These are phyloP conservation scores for Thelaira solivaga DNA, from an alignment of 2,888 invertebrate genomes.

Conservation along the genomic window DNA sequence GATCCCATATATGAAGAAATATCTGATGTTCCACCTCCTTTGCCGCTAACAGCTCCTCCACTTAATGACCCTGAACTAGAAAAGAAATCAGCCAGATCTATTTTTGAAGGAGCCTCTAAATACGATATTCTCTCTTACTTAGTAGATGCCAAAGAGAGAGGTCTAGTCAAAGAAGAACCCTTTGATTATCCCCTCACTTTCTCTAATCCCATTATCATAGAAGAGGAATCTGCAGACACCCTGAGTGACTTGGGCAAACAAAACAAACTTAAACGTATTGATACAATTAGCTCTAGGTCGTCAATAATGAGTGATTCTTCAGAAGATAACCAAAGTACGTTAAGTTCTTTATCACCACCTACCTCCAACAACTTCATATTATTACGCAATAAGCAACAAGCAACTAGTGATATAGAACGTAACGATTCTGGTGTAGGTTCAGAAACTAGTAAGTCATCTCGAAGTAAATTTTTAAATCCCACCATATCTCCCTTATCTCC, in stretches of 20 bases:
- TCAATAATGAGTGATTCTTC: slow-evolving; percentile 91
- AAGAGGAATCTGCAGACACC: slow-evolving; percentile 81
- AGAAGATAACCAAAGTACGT: slow-evolving; percentile 85
- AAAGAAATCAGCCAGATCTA: slow-evolving; percentile 82
- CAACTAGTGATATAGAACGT: slow-evolving; percentile 86
- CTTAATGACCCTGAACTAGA: slow-evolving; percentile 84
- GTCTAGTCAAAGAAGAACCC: slow-evolving; percentile 84
- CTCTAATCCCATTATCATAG: slow-evolving; percentile 78
- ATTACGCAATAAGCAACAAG: slow-evolving; percentile 78
- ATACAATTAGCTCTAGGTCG: slow-evolving; percentile 81
- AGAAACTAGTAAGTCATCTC: slow-evolving; percentile 91
- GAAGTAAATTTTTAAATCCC: slow-evolving; percentile 84
- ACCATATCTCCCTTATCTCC: slow-evolving; percentile 65
- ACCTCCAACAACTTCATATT: slow-evolving; percentile 65
- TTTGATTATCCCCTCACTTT: slow-evolving; percentile 82
- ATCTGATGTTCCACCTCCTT: slow-evolving; percentile 85
- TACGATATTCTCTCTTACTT: slow-evolving; percentile 93
- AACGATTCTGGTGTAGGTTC: slow-evolving; percentile 96
- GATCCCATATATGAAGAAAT: slow-evolving; percentile 90
- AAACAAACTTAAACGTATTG: slow-evolving; percentile 75
- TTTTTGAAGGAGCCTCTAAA: slow-evolving; percentile 90
- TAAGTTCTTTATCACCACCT: slow-evolving; percentile 78
- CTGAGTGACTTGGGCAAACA: slow-evolving; percentile 79
- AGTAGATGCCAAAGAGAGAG: slow-evolving; percentile 89
- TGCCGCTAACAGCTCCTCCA: slow-evolving; percentile 88